Evolutionary conservation across 2,797 vertebrate genomes (phyloP).

Genomic region (Ambastaia sidthimunki): DNA sequence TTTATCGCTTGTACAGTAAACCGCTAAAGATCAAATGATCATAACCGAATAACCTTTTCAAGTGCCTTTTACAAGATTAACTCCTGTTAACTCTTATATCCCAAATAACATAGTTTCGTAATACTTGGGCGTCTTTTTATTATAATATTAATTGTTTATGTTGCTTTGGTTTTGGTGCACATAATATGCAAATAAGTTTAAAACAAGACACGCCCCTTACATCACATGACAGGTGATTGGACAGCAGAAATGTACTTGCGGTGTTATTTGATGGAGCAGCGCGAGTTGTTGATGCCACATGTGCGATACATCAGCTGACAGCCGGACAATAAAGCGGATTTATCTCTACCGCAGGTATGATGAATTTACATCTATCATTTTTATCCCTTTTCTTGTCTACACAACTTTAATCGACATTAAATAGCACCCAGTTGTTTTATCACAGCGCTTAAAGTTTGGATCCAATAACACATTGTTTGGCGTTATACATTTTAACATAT

Average conservation of each 20-base stretch:
- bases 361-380: neutral
- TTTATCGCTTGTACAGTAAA: neutral
- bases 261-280: slow-evolving; percentile 28
- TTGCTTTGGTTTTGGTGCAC: neutral
- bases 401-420: neutral
- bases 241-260: neutral
- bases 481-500: neutral
- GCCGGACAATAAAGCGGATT: neutral
- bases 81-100: neutral
- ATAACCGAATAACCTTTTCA: neutral
- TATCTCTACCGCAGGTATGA: neutral
- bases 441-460: neutral
- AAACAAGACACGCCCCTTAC: slow-evolving; percentile 36
- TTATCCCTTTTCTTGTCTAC: neutral
- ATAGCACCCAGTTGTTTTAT: neutral
- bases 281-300: neutral
- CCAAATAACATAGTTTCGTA: neutral
- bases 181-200: neutral
- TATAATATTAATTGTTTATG: neutral
- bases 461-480: neutral
- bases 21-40: too few species aligned
- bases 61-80: neutral
- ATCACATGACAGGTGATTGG: slow-evolving; percentile 56
- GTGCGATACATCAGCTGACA: neutral
- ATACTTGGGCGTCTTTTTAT: neutral